Base-by-base conservation (phyloP, 2,797 vertebrate species). In the Oophaga sylvatica region DNA sequence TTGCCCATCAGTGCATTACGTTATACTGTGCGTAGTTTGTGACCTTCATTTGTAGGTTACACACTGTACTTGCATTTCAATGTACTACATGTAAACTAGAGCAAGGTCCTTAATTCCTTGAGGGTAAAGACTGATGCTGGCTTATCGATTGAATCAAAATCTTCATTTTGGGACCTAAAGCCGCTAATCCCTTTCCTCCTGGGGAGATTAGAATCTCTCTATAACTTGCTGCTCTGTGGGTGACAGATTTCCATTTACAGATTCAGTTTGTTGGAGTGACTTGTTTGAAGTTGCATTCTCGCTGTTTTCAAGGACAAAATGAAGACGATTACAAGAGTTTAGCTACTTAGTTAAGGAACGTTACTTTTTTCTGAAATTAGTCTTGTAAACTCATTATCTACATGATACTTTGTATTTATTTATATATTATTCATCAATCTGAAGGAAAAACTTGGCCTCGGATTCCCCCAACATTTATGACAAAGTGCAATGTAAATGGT, bases 141-240 rank as follows among this genome's bases (percentile, higher is more conserved):
- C 31, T 87, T 83, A 87, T 87, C 62, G 86, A 87, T 77, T 82
- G 17, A 77, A 83, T 87, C 79, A 77, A 60, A 87, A 67, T 87
- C 86, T 63, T 77, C 86, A 87, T 82, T 82, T 87, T 87, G 70
- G 80, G 80, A 83, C 86, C 80, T 87, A 78, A 87, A 87, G 80
- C 86, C 71, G 60, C 68, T 87, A 87, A 87, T 87, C 86, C 80
- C 59, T 75, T 73, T 87, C 70, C 86, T 77, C 86, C 26, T 63
- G 20, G 86, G 71, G 45, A 87, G 86, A 87, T 87, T 87, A 87
- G 71, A 53, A 83, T 87, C 80, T 87, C 62, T 87, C 80, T 87
- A 87, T 82, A 82, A 70, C 86, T 81, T 9, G 48, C 59, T 81
- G 70, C 70, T 75, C 79, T 81, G 78, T 76, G 86, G 86, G 80